These are phyloP conservation scores for Callimico goeldii DNA, from an alignment of 2,797 vertebrate species.

Conservation along the genomic window DNA sequence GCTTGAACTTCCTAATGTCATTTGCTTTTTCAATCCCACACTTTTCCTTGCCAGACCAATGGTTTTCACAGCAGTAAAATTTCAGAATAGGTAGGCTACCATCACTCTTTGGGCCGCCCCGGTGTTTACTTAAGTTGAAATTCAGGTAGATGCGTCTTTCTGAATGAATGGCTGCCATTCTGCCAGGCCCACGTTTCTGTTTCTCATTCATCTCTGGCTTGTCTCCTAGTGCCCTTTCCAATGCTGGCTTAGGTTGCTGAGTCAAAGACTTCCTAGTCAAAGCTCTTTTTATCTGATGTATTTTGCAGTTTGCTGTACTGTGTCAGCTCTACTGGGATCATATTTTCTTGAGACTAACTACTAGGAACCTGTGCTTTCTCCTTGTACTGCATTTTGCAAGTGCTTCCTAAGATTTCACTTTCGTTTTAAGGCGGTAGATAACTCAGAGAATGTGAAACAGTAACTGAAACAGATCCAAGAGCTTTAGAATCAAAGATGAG, in stretches of 20 bases:
- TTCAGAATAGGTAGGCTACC: neutral
- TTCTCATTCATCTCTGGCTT: neutral
- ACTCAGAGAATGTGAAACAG: neutral
- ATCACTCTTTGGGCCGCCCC: neutral
- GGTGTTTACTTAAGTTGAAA: neutral
- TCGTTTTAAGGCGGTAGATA: neutral
- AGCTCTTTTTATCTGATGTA: neutral
- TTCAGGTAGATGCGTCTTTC: neutral
- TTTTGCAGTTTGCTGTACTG: neutral
- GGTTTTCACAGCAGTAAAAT: neutral
- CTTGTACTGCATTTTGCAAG: neutral
- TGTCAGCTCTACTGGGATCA: neutral
- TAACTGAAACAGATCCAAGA: neutral
- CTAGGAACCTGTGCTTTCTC: neutral
- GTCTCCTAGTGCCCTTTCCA: neutral
- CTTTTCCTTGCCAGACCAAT: neutral
- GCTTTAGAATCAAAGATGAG: neutral
- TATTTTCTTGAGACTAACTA: conserved; percentile 13
- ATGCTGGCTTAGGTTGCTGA: neutral
- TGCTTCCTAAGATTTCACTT: neutral
- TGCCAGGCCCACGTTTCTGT: neutral
- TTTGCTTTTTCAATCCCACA: neutral
- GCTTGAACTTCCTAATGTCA: neutral
- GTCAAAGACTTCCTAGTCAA: neutral
- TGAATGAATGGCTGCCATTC: neutral